Conservation (phyloP, 2,113 vertebrate species). For the Capricornis sumatraensis region DNA sequence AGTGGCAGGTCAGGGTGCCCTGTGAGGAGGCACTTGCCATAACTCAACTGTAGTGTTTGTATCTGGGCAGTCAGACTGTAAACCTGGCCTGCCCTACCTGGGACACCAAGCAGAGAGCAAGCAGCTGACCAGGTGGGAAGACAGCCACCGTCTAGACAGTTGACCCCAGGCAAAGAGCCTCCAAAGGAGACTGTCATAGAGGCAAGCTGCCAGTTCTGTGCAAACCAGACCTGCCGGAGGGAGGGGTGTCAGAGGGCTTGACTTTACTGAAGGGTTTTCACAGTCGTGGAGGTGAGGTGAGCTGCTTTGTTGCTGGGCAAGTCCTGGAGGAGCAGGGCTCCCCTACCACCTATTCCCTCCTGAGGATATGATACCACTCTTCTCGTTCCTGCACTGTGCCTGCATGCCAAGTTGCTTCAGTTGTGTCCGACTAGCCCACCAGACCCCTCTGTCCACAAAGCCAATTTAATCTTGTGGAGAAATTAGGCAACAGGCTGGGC, state of each 20-base stretch:
- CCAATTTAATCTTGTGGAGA: not conserved
- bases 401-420: not conserved
- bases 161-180: not conserved
- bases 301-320: not conserved
- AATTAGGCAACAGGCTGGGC: not conserved
- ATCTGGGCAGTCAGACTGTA: not conserved
- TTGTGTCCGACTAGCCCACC: not conserved
- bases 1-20: not conserved
- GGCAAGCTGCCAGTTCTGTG: not conserved
- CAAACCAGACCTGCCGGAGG: not conserved
- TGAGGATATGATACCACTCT: not conserved
- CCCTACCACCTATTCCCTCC: not conserved
- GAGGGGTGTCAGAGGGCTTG: not conserved
- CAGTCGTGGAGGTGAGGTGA: rapidly evolving
- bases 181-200: not conserved
- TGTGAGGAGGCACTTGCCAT: not conserved
- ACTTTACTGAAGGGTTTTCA: not conserved
- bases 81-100: not conserved
- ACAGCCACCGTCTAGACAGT: not conserved
- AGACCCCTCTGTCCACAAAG: not conserved
- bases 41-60: too few relatives aligned
- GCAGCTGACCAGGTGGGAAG: not conserved
- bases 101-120: not conserved
- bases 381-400: not conserved
- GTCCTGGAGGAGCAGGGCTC: too few relatives aligned